Conservation (phyloP, 2,797 vertebrate species). For the Acanthurus lineatus region DNA sequence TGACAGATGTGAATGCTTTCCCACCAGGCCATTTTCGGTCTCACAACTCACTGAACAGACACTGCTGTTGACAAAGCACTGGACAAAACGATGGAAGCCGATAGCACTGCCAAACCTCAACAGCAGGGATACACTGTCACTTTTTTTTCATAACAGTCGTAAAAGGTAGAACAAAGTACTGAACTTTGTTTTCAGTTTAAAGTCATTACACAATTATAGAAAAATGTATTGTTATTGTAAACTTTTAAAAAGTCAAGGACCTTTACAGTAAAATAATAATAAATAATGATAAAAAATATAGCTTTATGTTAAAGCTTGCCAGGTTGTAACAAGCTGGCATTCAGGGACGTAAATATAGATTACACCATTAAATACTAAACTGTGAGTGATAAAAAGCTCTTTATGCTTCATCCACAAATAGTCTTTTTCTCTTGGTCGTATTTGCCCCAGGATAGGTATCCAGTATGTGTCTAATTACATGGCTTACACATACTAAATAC, state of each 20-base stretch:
- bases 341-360: background rate
- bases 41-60: conserved; percentile 38
- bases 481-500: background rate
- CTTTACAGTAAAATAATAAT: background rate
- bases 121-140: conserved; percentile 11
- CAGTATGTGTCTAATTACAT: background rate
- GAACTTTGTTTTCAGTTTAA: background rate
- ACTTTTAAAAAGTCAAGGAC: background rate
- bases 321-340: background rate
- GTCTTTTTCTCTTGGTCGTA: background rate
- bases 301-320: background rate
- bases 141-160: conserved; percentile 29
- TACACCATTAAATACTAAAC: background rate
- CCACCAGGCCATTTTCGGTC: conserved; percentile 18
- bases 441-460: background rate
- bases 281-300: background rate
- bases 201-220: background rate
- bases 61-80: conserved; percentile 43
- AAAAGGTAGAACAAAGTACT: conserved; percentile 11
- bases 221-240: background rate
- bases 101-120: conserved; percentile 39
- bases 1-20: conserved; percentile 39
- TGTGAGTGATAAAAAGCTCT: too few species aligned
- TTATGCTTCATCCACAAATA: too few species aligned
- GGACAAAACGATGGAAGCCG: conserved; percentile 33